phyloP scores from a whole-genome alignment of 2,888 invertebrate species.

The Eugnorisma glareosa region DNA sequence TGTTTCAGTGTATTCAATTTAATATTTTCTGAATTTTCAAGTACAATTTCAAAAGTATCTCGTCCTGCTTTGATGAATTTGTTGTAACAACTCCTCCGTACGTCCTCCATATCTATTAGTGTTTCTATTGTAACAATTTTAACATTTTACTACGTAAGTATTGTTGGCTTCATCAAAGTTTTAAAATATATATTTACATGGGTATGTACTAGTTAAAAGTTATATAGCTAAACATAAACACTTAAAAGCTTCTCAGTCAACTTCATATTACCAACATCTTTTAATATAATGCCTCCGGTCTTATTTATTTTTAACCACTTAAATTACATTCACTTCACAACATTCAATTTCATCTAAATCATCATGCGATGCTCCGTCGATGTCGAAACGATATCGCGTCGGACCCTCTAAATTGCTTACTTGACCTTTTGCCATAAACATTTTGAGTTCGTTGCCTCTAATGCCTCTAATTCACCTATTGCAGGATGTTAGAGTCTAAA shows the following conservation, averaged over 20 bases:
- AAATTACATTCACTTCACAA: conserved; percentile 55
- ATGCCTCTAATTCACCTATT: conserved; percentile 62
- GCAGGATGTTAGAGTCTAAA: conserved; percentile 69
- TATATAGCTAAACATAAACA: neutral
- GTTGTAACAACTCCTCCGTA: neutral
- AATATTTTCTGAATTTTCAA: neutral
- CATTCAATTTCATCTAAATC: conserved; percentile 50
- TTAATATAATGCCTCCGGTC: conserved; percentile 12
- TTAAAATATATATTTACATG: neutral
- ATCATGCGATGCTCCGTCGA: conserved; percentile 66
- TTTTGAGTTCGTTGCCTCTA: conserved; percentile 71
- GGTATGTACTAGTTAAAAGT: neutral
- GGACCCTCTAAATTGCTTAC: conserved; percentile 80
- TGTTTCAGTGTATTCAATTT: conserved; percentile 11
- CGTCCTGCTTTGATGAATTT: neutral
- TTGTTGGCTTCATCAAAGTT: neutral
- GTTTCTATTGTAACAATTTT: neutral
- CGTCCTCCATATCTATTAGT: neutral
- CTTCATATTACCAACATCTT: conserved; percentile 9
- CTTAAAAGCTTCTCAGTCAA: conserved; percentile 1
- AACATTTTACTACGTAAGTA: neutral
- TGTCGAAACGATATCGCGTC: conserved; percentile 75
- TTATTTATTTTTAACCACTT: conserved; percentile 53
- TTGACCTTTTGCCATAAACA: conserved; percentile 79
- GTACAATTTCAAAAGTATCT: neutral